phyloP scores from a whole-genome alignment of 2,888 invertebrate species.

The Eupsilia transversa region DNA sequence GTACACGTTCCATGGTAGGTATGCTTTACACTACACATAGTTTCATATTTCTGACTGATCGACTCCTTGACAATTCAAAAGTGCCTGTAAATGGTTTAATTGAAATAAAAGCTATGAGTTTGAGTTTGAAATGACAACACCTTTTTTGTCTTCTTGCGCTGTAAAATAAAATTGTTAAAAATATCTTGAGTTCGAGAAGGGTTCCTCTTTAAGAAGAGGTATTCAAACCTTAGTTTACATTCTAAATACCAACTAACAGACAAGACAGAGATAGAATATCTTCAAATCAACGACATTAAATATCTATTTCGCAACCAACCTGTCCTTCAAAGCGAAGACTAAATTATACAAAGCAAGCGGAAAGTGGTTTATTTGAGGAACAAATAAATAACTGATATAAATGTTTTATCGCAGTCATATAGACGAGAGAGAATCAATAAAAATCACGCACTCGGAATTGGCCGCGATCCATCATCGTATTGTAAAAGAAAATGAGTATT shows the following conservation, averaged over 20 bases:
- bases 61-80: not conserved
- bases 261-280: not conserved
- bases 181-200: not conserved
- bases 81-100: not conserved
- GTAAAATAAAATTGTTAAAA: not conserved
- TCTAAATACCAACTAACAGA: not conserved
- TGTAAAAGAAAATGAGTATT: constrained; percentile 45
- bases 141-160: not conserved
- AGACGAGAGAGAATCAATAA: constrained; percentile 64
- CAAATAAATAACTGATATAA: constrained; percentile 68
- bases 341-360: constrained; percentile 46
- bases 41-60: not conserved
- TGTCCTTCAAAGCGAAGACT: constrained; percentile 60
- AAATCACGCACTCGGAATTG: constrained; percentile 62
- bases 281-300: constrained; percentile 1
- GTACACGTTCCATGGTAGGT: too few relatives aligned
- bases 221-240: not conserved
- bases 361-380: constrained; percentile 61
- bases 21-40: not conserved
- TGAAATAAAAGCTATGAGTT: not conserved
- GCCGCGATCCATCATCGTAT: constrained; percentile 62
- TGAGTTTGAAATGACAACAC: not conserved
- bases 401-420: constrained; percentile 66
- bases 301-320: constrained; percentile 31
- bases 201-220: not conserved